Evolutionary conservation across 2,113 vertebrate genomes (phyloP).

Genomic region (Fulmarus glacialis): DNA sequence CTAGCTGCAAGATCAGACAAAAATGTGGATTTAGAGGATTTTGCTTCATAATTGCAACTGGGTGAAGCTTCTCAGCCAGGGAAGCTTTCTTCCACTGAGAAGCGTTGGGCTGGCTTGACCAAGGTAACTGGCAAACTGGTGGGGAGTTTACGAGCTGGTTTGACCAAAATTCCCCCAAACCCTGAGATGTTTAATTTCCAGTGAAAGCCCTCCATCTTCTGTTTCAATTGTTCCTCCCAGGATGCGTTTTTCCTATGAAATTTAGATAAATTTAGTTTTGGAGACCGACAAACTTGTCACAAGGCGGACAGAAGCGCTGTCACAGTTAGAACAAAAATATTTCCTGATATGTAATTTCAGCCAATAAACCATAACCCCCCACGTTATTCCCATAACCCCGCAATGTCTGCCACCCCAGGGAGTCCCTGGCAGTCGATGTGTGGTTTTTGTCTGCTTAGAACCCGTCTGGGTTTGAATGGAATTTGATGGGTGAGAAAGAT

Average conservation of each 20-base stretch:
- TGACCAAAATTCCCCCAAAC: not conserved
- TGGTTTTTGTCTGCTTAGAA: not conserved
- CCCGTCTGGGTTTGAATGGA: not conserved
- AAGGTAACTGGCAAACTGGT: not conserved
- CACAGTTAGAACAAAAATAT: not conserved
- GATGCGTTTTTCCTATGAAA: not conserved
- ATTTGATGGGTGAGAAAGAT: not conserved
- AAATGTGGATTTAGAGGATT: not conserved
- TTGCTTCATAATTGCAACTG: rapidly evolving
- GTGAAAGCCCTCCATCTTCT: not conserved
- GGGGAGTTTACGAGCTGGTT: not conserved
- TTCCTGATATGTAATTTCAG: not conserved
- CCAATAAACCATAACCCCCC: not conserved
- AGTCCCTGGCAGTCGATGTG: not conserved
- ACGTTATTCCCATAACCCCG: not conserved
- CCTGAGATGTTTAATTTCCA: not conserved
- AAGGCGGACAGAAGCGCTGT: not conserved
- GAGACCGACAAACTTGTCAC: not conserved
- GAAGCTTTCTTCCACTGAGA: not conserved
- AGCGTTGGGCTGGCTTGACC: rapidly evolving
- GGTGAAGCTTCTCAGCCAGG: not conserved
- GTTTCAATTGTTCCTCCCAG: not conserved
- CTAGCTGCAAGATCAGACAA: not conserved
- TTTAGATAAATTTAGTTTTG: not conserved
- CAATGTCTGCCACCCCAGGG: not conserved